A percentile compares a stretch with the other conserved stretches of the same genome.
Evolutionary conservation across 1,140 invertebrate genomes (phyloP).

Genomic region (Anastrepha ludens): DNA sequence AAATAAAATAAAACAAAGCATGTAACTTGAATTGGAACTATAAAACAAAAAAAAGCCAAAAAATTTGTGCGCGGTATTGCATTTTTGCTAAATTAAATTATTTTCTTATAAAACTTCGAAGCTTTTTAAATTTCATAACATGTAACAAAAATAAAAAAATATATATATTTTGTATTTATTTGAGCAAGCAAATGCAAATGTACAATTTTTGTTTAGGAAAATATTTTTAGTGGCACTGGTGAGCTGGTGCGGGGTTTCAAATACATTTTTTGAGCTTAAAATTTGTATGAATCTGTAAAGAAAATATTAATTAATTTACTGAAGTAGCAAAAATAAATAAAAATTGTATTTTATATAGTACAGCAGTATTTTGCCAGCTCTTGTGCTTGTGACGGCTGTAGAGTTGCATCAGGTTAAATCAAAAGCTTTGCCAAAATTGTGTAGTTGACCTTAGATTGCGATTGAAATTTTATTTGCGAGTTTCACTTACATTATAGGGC

Average conservation of each 20-base stretch:
- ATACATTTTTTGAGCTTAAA: constrained; percentile 15
- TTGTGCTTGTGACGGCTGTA: constrained; percentile 8
- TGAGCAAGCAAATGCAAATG: too few relatives aligned
- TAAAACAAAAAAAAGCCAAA: not conserved
- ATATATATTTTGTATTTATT: not conserved
- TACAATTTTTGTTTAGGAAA: too few relatives aligned
- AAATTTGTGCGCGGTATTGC: constrained; percentile 10
- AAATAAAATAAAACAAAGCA: constrained; percentile 10
- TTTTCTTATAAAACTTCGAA: not conserved
- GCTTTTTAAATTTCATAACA: not conserved
- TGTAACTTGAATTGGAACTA: not conserved
- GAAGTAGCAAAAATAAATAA: not conserved
- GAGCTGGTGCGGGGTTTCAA: not conserved
- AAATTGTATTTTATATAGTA: not conserved
- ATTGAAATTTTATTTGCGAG: not conserved
- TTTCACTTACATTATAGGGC: not conserved
- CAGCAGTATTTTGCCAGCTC: not conserved
- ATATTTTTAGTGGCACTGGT: constrained; percentile 6
- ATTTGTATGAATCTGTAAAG: not conserved
- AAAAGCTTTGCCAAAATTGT: constrained; percentile 50
- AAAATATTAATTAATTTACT: constrained; percentile 5
- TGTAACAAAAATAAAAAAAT: not conserved
- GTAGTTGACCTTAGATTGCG: constrained; percentile 18
- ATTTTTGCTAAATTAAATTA: constrained; percentile 29
- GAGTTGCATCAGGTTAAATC: not conserved